These are phyloP conservation scores for Chrysocyon brachyurus DNA, from an alignment of 2,797 vertebrate genomes.

Conservation along the genomic window DNA sequence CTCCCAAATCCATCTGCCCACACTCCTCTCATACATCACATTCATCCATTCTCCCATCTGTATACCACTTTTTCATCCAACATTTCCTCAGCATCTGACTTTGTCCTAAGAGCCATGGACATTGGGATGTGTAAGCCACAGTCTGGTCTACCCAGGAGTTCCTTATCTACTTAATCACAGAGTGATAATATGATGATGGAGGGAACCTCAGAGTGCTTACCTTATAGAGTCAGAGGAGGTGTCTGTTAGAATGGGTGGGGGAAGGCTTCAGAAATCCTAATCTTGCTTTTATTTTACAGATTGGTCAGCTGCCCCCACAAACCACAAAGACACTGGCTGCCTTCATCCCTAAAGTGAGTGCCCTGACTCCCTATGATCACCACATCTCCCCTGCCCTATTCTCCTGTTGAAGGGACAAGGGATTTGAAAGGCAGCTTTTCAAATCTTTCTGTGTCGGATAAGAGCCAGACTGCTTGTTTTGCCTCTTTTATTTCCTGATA, in stretches of 20 bases:
- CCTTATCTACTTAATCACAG: no score
- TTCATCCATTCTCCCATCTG: background rate
- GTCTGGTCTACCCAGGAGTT: background rate
- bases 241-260: background rate
- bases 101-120: background rate
- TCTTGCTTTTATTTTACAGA: slow-evolving; percentile 65
- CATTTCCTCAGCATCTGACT: background rate
- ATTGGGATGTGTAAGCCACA: background rate
- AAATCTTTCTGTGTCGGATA: background rate
- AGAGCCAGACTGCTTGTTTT: background rate
- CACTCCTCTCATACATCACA: rapidly evolving
- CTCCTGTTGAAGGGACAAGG: background rate
- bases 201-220: background rate
- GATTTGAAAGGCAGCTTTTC: background rate
- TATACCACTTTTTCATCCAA: background rate
- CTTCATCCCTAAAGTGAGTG: slow-evolving; percentile 80
- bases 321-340: slow-evolving; percentile 54
- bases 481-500: background rate
- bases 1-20: background rate
- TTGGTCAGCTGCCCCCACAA: slow-evolving; percentile 62
- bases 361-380: rapidly evolving
- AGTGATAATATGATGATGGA: background rate
- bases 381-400: background rate
- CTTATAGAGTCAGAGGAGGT: background rate
- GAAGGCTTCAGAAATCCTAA: background rate